Percentiles rank a stretch among this genome's conserved stretches.
Conservation (phyloP, 2,113 vertebrate species). For the Garra rufa region DNA sequence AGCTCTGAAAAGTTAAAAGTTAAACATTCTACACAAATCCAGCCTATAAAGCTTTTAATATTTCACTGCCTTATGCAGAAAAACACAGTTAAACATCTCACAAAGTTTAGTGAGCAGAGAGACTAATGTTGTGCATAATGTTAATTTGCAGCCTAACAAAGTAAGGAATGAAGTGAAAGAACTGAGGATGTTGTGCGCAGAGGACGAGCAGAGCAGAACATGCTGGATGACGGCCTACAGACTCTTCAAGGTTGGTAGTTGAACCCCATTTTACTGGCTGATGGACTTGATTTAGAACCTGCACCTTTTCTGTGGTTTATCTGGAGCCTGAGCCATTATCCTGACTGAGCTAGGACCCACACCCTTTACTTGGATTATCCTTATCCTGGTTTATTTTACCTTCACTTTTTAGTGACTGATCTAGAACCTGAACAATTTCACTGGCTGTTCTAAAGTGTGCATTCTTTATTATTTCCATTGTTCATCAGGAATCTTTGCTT, state of each 20-base stretch:
- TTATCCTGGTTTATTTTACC: neutral
- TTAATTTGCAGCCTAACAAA: conserved; percentile 85
- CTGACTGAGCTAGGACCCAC: neutral
- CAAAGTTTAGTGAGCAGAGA: neutral
- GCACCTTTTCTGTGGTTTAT: neutral
- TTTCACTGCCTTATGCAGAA: too few species aligned
- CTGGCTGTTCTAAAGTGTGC: neutral
- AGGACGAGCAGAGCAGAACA: conserved; percentile 89
- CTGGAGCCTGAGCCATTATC: neutral
- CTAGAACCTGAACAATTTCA: neutral
- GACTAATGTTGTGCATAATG: neutral
- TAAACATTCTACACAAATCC: neutral
- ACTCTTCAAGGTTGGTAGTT: conserved; percentile 88
- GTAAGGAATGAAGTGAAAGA: conserved; percentile 88
- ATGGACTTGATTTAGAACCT: too few species aligned
- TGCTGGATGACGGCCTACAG: conserved; percentile 97
- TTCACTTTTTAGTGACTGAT: neutral
- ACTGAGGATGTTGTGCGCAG: conserved; percentile 90
- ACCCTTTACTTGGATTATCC: neutral
- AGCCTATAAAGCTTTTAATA: neutral
- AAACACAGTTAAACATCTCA: neutral
- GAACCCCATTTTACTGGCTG: neutral
- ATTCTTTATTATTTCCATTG: neutral
- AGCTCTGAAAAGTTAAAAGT: neutral
- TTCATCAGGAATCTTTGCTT: neutral